Evolutionary conservation across 2,888 invertebrate genomes (phyloP).

Genomic region (Scotopteryx bipunctaria): DNA sequence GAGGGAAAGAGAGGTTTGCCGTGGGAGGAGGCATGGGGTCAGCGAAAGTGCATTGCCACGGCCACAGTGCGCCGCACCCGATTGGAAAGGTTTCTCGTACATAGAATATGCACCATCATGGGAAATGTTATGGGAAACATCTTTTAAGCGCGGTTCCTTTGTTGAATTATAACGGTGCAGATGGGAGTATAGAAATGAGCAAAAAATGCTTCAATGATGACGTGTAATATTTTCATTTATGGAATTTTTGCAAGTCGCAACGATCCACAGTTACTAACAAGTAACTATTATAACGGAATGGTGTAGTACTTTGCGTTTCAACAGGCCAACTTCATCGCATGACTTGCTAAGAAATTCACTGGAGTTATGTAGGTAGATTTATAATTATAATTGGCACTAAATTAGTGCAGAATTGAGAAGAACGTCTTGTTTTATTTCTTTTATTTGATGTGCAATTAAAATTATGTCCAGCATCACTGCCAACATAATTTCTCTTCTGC

Average conservation of each 20-base stretch:
- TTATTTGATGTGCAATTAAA: neutral
- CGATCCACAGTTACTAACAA: neutral
- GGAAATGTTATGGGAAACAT: slow-evolving; percentile 60
- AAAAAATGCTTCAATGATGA: slow-evolving; percentile 17
- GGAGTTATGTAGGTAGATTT: neutral
- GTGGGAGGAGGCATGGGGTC: slow-evolving; percentile 80
- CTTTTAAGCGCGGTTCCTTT: slow-evolving; percentile 34
- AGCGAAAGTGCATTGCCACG: slow-evolving; percentile 83
- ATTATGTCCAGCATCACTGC: slow-evolving; percentile 2
- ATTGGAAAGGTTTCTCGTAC: slow-evolving; percentile 75
- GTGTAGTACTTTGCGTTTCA: neutral
- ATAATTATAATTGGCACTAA: neutral
- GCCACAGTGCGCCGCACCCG: slow-evolving; percentile 72
- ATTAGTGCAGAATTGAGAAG: neutral
- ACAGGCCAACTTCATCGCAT: neutral
- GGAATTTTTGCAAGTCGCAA: slow-evolving; percentile 10
- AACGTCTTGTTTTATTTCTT: neutral
- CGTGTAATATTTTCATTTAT: slow-evolving; percentile 12
- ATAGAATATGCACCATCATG: slow-evolving; percentile 63
- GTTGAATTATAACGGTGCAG: slow-evolving; percentile 36
- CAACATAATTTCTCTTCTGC: slow-evolving; percentile 1
- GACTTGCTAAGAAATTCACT: neutral
- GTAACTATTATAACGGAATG: neutral
- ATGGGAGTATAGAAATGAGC: slow-evolving; percentile 16
- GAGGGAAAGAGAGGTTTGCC: slow-evolving; percentile 67